A percentile compares a stretch with the other conserved stretches of the same genome.
Evolutionary conservation across 2,113 vertebrate genomes (phyloP).

Genomic region (Cottus gobio): DNA sequence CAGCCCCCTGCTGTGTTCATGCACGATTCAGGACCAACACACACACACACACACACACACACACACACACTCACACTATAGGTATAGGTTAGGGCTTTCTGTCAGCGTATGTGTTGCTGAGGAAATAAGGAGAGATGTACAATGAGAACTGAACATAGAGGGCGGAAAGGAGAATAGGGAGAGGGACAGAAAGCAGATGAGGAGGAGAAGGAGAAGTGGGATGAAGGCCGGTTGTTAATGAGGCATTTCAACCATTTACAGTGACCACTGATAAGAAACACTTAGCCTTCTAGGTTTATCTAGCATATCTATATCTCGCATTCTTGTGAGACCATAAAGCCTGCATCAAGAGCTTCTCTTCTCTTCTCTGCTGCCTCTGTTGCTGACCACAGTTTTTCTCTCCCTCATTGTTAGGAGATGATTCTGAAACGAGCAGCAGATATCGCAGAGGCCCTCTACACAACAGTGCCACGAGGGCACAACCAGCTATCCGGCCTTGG

Average conservation of each 20-base stretch:
- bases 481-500: slow-evolving; percentile 87
- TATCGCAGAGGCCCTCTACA: slow-evolving; percentile 95
- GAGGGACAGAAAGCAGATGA: slow-evolving; percentile 11
- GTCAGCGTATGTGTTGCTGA: slow-evolving; percentile 31
- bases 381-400: slow-evolving; percentile 54
- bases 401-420: slow-evolving; percentile 89
- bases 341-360: neutral
- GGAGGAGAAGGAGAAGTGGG: neutral
- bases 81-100: slow-evolving; percentile 56
- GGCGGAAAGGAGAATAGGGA: slow-evolving; percentile 38
- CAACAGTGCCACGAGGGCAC: slow-evolving; percentile 92
- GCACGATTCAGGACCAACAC: slow-evolving; percentile 18
- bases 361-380: slow-evolving; percentile 15
- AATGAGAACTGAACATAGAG: slow-evolving; percentile 40
- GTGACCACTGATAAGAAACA: slow-evolving; percentile 63
- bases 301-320: slow-evolving; percentile 42
- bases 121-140: slow-evolving; percentile 31
- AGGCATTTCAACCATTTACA: slow-evolving; percentile 62
- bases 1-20: slow-evolving; percentile 41
- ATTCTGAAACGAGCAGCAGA: slow-evolving; percentile 95
- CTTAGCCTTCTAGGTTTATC: slow-evolving; percentile 59
- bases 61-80: slow-evolving; percentile 34
- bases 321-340: slow-evolving; percentile 50
- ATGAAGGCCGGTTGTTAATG: slow-evolving; percentile 49
- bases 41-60: neutral